A percentile compares a stretch with the other conserved stretches of the same genome.
phyloP scores from a whole-genome alignment of 2,797 vertebrate genomes.

The Erpetoichthys calabaricus region DNA sequence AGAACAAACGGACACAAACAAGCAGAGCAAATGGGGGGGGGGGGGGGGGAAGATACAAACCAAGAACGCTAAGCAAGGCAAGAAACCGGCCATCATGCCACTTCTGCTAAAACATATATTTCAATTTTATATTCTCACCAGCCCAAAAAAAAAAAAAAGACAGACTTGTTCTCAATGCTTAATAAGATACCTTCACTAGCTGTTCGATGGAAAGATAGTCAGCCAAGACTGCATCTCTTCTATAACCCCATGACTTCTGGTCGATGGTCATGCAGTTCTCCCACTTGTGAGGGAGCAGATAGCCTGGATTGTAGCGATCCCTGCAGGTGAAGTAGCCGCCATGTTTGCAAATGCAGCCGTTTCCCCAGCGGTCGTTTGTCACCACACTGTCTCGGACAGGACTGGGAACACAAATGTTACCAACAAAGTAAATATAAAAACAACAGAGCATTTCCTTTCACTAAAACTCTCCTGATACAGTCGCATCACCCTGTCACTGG shows the following conservation, averaged over 20 bases:
- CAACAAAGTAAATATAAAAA: slow-evolving; percentile 1
- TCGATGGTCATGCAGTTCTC: slow-evolving; percentile 96
- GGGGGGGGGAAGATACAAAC: too few species aligned
- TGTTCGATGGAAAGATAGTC: slow-evolving; percentile 70
- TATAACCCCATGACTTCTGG: slow-evolving; percentile 75
- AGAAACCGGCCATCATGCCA: too few species aligned
- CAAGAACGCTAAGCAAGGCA: too few species aligned
- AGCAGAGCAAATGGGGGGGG: too few species aligned
- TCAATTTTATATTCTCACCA: too few species aligned
- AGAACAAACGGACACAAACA: too few species aligned
- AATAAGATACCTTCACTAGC: slow-evolving; percentile 51
- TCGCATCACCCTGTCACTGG: too few species aligned
- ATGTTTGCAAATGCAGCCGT: slow-evolving; percentile 63
- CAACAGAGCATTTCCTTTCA: too few species aligned
- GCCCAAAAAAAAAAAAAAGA: too few species aligned
- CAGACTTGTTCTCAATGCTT: too few species aligned
- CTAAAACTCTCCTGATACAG: too few species aligned
- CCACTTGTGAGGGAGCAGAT: slow-evolving; percentile 82
- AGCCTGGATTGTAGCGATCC: slow-evolving; percentile 79
- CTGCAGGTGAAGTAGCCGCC: slow-evolving; percentile 83
- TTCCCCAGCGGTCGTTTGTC: slow-evolving; percentile 91
- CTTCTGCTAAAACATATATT: too few species aligned
- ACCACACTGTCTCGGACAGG: slow-evolving; percentile 81
- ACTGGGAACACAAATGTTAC: slow-evolving; percentile 35
- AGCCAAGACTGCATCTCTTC: slow-evolving; percentile 58